Evolutionary conservation across 2,888 invertebrate species (phyloP).

Genomic region (Allygus modestus): DNA sequence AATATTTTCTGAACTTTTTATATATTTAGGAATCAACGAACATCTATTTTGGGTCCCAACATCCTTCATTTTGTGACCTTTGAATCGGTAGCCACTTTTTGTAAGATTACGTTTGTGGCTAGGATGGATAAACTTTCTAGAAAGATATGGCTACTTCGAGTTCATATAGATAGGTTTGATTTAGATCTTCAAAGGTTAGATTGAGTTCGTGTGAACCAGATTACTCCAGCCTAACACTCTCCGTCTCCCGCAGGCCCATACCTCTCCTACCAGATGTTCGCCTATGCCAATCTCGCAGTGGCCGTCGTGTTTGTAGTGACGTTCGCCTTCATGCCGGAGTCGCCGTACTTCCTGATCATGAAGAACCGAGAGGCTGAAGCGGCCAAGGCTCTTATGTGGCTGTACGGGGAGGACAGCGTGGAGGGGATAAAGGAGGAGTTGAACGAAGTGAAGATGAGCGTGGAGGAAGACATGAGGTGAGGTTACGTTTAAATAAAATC

Average conservation of each 20-base stretch:
- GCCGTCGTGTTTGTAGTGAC: slow-evolving; percentile 76
- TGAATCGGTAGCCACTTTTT: no score
- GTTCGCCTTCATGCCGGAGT: slow-evolving; percentile 80
- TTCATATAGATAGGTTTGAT: no score
- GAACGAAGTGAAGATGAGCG: slow-evolving; percentile 27
- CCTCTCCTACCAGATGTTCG: slow-evolving; percentile 73
- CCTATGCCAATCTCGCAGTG: slow-evolving; percentile 75
- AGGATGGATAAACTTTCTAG: no score
- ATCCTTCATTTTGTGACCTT: no score
- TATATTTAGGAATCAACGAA: no score
- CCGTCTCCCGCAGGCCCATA: slow-evolving; percentile 47
- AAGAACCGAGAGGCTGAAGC: slow-evolving; percentile 74
- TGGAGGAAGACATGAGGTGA: slow-evolving; percentile 38
- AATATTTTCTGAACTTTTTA: no score
- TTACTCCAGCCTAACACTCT: no score
- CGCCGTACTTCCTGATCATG: slow-evolving; percentile 80
- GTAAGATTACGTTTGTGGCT: no score
- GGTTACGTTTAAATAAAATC: background rate
- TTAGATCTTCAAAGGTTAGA: no score
- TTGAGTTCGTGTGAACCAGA: no score
- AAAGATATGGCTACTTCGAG: no score
- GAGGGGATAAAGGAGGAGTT: slow-evolving; percentile 52
- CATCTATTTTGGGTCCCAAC: no score
- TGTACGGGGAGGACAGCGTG: slow-evolving; percentile 59
- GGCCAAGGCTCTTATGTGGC: slow-evolving; percentile 63